Conservation (phyloP, 1,140 invertebrate species). For the Orchesella cincta region DNA sequence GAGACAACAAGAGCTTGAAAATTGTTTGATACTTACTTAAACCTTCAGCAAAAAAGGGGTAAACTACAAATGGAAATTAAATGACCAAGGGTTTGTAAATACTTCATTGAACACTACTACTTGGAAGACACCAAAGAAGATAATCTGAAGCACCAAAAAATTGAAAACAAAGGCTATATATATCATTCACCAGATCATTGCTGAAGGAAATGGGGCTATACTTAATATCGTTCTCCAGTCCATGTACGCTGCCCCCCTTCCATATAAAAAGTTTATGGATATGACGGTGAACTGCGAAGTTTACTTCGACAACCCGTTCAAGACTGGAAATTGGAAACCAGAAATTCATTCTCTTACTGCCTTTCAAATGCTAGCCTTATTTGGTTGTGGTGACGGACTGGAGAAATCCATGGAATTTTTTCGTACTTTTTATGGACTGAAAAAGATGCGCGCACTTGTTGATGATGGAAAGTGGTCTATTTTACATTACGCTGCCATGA, state of each 20-base stretch:
- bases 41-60: not conserved
- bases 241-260: too few relatives aligned
- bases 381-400: not conserved
- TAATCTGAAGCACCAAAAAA: too few relatives aligned
- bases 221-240: too few relatives aligned
- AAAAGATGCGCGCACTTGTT: not conserved
- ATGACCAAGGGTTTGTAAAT: not conserved
- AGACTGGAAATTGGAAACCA: too few relatives aligned
- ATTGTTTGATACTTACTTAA: not conserved
- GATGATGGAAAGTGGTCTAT: not conserved
- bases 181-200: not conserved
- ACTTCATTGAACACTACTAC: too few relatives aligned
- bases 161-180: not conserved
- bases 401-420: too few relatives aligned
- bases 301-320: not conserved
- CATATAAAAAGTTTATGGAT: not conserved
- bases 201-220: too few relatives aligned
- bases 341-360: not conserved
- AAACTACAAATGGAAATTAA: not conserved
- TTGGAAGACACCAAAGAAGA: too few relatives aligned
- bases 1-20: not conserved
- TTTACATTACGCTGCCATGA: not conserved
- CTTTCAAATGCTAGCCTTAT: not conserved
- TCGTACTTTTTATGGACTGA: not conserved
- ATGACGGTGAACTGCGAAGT: not conserved